Conservation (phyloP, 2,888 invertebrate genomes). For the Xestia ashworthii region DNA sequence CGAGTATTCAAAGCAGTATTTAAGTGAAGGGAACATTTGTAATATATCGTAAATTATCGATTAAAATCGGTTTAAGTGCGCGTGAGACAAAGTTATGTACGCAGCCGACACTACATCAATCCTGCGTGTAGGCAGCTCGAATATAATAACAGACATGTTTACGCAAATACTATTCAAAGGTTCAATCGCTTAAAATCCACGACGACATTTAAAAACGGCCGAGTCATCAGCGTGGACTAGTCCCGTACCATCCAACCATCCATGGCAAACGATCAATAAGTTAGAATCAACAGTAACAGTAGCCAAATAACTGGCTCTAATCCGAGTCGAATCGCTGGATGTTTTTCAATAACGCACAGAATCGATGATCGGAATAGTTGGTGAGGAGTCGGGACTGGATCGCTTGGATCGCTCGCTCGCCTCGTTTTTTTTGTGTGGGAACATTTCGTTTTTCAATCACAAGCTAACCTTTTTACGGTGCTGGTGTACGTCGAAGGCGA, state of each 20-base stretch:
- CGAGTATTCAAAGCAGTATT: conserved; percentile 55
- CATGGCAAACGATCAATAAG: conserved; percentile 80
- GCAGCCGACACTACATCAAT: conserved; percentile 57
- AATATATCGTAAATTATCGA: conserved; percentile 77
- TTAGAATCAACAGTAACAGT: conserved; percentile 86
- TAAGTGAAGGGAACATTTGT: conserved; percentile 74
- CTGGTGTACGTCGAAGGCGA: conserved; percentile 79
- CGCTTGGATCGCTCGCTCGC: conserved; percentile 59
- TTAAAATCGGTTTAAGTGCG: conserved; percentile 75
- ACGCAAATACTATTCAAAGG: conserved; percentile 81
- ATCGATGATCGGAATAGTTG: conserved; percentile 69
- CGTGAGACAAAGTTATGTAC: conserved; percentile 73
- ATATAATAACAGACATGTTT: conserved; percentile 73
- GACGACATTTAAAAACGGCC: conserved; percentile 48
- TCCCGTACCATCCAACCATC: conserved; percentile 54
- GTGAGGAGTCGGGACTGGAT: conserved; percentile 65
- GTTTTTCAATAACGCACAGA: conserved; percentile 85
- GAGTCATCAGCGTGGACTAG: conserved; percentile 45
- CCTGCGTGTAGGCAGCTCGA: conserved; percentile 62
- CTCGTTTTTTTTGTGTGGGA: conserved; percentile 82
- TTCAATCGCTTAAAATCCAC: conserved; percentile 74
- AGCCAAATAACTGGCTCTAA: conserved; percentile 85
- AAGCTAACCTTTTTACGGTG: conserved; percentile 83
- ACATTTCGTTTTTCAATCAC: conserved; percentile 87
- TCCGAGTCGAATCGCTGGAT: conserved; percentile 86